Base-by-base conservation (phyloP, 2,113 vertebrate species). In the Vombatus ursinus region DNA sequence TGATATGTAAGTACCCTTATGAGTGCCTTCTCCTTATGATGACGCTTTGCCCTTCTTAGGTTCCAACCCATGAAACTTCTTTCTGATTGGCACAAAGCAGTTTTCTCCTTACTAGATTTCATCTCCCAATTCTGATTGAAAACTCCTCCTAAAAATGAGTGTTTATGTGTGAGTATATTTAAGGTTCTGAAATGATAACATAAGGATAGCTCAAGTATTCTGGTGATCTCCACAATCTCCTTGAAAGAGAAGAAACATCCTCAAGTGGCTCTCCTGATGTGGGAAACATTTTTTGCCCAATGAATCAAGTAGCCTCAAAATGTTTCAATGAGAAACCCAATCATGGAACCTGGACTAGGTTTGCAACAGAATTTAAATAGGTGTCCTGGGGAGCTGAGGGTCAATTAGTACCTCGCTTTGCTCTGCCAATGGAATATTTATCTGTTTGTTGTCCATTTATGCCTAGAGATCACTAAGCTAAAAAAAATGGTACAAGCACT, bases 231-330 rank as follows among this genome's bases (percentile, higher is more conserved):
- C 92, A 94, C 68, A 12, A 47, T 91, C 8, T 47, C 91, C 94
- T 95, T 90, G 44, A 92, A 96, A 94, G 94, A 96, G 96, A 90
- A 9, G 28, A 93, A 91, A 37, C 23, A 50, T 54, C 92, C 95
- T 96, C 91, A 37, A 1, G 89, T 93, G 89, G 90, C 52, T 94
- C 49, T 68, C 94, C 50, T 95, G 96, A 97, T 95, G 95, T 90
- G 95, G 94, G 95, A 97, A 97, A 90, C 1, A 11, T 93, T 93
- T 95, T 95, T 97, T 96, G 96, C 94, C 68, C 94, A 96, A 95
- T 91, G 61, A 54, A 68, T 96, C 96, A 96, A 98, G 52, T 94
- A 92, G 44, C 24, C 91, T 89, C 48, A 24, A 61, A 93, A 92
- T 47, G 54, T 54, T 12, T 24, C 93, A 92, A 37, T 37, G 14